Evolutionary conservation across 2,797 vertebrate species (phyloP), one percentile per base, ranked within the genome.

Genomic region (Merluccius polli): DNA sequence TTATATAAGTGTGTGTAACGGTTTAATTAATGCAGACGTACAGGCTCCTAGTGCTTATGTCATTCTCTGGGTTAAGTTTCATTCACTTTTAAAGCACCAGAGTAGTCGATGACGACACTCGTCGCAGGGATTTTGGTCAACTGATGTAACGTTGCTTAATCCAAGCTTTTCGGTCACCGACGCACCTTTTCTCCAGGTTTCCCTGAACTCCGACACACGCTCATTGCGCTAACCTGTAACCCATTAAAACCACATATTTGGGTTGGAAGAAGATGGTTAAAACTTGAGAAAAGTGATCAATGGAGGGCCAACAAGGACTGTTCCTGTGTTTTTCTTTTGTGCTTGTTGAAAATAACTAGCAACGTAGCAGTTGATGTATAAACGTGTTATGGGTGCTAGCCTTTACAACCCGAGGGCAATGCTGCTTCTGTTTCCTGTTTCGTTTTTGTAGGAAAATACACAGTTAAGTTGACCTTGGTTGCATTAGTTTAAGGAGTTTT

Each of bases 11-110:
- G 59, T 65, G 59, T 59, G 75, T 81, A 78, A 65, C 65, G 63
- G 77, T n/a, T 30, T 24, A 27, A 77, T 74, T 71, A 73, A 81
- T 75, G 67, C 82, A 77, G 80, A 80, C 76, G 68, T 81, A 80
- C 74, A 73, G 81, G 48, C 77, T 84, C 21, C 24, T n/a, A 21
- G 52, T n/a, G 67, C 67, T 13, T 31, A 27, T n/a, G 59, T 27
- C 10, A 7, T 65, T 27, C n/a, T 59, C 59, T 65, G 24, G 59
- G 24, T 63, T n/a, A 52, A n/a, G 48, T n/a, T 59, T 59, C 52
- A 24, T 7, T 59, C 52, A 21, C 44, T 52, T 24, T 10, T 24
- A 10, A 59, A 59, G 52, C 52, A 59, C 21, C n/a, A 1, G 3
- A 35, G 18, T n/a, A 59, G 52, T 59, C 21, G 1, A 18, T 3